Conservation (phyloP, 2,113 vertebrate genomes). For the Catharus minimus region DNA sequence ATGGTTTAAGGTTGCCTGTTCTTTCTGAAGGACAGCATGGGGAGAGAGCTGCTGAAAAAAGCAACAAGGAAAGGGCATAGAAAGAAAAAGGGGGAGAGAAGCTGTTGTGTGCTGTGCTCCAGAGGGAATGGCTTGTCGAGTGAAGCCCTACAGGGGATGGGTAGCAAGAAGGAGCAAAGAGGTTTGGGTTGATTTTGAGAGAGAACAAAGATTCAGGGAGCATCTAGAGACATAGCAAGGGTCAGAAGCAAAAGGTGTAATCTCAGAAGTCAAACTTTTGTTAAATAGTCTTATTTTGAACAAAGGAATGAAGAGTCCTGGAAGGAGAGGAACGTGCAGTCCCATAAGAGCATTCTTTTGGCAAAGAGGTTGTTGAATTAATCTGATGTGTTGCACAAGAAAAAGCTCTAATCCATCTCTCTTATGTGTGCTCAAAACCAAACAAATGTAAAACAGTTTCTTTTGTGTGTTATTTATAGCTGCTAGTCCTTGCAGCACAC, state of each 20-base stretch:
- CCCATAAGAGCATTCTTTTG: background rate
- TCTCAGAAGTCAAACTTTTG: background rate
- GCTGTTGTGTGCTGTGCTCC: background rate
- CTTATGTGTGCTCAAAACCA: background rate
- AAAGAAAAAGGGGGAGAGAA: background rate
- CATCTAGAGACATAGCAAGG: background rate
- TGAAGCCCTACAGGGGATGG: background rate
- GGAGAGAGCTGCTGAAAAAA: background rate
- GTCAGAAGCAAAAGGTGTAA: background rate
- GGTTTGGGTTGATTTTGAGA: background rate
- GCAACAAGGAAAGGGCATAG: background rate
- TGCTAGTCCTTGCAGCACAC: background rate
- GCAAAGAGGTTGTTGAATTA: background rate
- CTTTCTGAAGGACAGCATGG: background rate
- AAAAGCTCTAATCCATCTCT: background rate
- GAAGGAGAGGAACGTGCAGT: background rate
- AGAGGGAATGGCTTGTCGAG: background rate
- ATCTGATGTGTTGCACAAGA: background rate
- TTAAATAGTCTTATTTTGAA: background rate
- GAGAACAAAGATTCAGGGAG: background rate
- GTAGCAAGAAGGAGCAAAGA: background rate
- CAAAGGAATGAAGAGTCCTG: background rate
- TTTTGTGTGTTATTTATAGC: constrained; percentile 47
- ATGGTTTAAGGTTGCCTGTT: background rate
- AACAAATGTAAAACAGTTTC: constrained; percentile 25